phyloP scores from a whole-genome alignment of 2,797 vertebrate species.

The Tokudaia muenninki region DNA sequence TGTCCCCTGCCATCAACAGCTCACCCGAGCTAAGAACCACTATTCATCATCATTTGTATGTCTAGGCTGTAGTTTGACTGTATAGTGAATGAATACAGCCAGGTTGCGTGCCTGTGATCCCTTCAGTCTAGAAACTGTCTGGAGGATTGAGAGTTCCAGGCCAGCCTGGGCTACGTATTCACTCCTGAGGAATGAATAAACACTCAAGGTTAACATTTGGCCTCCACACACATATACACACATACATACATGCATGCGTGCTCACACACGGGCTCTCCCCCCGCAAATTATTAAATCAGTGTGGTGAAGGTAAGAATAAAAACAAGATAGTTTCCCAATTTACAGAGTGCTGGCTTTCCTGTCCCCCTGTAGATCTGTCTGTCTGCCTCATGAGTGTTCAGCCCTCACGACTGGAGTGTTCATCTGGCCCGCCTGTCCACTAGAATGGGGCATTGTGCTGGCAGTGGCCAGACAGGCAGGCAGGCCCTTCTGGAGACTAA shows the following conservation, averaged over 20 bases:
- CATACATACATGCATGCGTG: neutral
- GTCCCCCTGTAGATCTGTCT: neutral
- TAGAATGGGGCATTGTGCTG: neutral
- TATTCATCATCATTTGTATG: neutral
- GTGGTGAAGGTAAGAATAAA: neutral
- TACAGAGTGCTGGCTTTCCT: neutral
- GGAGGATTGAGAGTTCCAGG: neutral
- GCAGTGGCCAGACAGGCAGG: neutral
- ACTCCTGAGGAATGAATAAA: neutral
- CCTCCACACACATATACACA: neutral
- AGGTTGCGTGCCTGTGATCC: neutral
- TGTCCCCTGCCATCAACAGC: neutral
- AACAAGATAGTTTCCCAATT: neutral
- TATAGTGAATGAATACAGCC: neutral
- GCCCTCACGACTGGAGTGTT: neutral
- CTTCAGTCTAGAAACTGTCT: neutral
- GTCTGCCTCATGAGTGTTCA: neutral
- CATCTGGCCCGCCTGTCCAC: neutral
- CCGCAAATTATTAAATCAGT: neutral
- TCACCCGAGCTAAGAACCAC: neutral
- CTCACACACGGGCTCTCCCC: neutral
- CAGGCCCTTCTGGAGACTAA: no score
- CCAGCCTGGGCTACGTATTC: neutral
- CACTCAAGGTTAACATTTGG: neutral
- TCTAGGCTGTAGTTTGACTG: neutral